phyloP scores from a whole-genome alignment of 2,113 vertebrate species.

The Ammodytes dubius region DNA sequence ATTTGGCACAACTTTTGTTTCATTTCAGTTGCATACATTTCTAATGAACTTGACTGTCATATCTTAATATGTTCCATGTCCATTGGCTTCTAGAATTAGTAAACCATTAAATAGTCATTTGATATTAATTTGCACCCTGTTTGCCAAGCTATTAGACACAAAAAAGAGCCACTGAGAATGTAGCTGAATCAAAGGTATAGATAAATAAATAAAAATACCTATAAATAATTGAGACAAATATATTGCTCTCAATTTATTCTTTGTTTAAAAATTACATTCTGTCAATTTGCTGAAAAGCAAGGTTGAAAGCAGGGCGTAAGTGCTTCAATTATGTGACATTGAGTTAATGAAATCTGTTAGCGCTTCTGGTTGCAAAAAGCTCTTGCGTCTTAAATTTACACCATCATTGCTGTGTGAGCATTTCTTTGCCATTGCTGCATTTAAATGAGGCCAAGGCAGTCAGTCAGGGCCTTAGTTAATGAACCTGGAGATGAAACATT shows the following conservation, averaged over 20 bases:
- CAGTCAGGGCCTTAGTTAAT: conserved; percentile 58
- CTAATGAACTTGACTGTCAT: not conserved
- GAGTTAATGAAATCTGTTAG: not conserved
- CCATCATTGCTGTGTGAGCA: conserved; percentile 32
- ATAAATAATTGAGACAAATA: not conserved
- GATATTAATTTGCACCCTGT: conserved; percentile 1
- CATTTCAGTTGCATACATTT: not conserved
- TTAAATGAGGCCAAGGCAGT: conserved; percentile 56
- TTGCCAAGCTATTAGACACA: not conserved
- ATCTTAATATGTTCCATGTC: not conserved
- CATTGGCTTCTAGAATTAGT: not conserved
- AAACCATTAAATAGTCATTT: not conserved
- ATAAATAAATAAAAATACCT: not conserved
- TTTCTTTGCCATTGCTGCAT: conserved; percentile 37
- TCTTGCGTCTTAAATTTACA: conserved; percentile 26
- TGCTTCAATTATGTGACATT: not conserved
- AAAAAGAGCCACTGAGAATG: not conserved
- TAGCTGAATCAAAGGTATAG: not conserved
- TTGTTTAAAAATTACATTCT: not conserved
- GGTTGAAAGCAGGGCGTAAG: not conserved
- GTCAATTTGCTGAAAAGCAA: not conserved
- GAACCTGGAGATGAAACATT: conserved; percentile 70
- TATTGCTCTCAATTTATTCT: not conserved
- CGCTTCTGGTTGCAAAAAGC: not conserved
- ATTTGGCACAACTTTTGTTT: not conserved